These are phyloP conservation scores for Myiozetetes cayanensis DNA, from an alignment of 2,113 vertebrate genomes.

Conservation along the genomic window DNA sequence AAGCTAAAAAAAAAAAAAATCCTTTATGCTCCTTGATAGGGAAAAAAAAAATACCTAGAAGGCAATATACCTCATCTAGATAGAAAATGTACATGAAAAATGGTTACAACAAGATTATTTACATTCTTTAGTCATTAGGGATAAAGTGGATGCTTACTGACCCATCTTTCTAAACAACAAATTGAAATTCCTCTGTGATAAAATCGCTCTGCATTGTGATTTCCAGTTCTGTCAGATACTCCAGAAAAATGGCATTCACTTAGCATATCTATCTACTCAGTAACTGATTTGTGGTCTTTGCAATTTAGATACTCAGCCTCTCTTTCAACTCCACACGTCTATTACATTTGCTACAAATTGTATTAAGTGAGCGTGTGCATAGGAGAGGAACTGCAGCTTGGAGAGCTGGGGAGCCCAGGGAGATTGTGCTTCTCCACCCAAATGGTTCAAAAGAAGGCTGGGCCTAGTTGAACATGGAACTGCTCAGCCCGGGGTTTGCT, in stretches of 20 bases:
- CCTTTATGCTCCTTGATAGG: background rate
- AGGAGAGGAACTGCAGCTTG: background rate
- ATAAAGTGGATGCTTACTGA: constrained; percentile 70
- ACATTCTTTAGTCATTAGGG: constrained; percentile 72
- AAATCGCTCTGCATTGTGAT: constrained; percentile 60
- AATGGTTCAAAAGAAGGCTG: background rate
- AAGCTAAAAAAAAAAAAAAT: background rate
- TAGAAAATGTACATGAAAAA: constrained; percentile 66
- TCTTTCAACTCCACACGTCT: constrained; percentile 50
- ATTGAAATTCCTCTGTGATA: constrained; percentile 74
- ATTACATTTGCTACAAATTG: constrained; percentile 52
- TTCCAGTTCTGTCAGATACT: constrained; percentile 68
- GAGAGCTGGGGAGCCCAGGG: background rate
- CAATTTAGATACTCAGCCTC: constrained; percentile 62
- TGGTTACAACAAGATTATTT: constrained; percentile 66
- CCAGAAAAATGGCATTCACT: constrained; percentile 63
- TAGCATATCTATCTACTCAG: constrained; percentile 45
- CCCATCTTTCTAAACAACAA: constrained; percentile 69
- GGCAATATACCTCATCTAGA: constrained; percentile 52
- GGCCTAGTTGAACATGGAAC: background rate
- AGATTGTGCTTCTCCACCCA: background rate
- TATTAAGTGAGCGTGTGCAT: constrained; percentile 3
- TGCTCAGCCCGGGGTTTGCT: background rate
- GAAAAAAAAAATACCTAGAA: constrained; percentile 8
- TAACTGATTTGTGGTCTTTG: constrained; percentile 60